A percentile compares a stretch with the other conserved stretches of the same genome.
These are phyloP conservation scores for Cepaea nemoralis DNA, from an alignment of 1,140 invertebrate species.

Conservation along the genomic window DNA sequence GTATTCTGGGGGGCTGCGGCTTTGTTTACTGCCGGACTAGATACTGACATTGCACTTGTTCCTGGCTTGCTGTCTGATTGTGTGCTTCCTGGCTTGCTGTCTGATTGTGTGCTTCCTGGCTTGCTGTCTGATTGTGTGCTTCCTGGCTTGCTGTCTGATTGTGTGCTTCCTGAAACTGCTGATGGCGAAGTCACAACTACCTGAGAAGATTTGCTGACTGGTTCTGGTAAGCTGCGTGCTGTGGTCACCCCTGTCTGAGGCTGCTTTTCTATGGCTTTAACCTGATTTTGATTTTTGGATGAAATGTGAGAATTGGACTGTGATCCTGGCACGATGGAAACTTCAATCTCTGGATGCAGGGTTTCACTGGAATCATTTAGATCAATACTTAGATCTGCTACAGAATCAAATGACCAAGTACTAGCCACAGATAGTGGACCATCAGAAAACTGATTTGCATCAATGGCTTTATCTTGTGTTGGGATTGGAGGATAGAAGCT, in stretches of 20 bases:
- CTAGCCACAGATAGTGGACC: constrained; percentile 17
- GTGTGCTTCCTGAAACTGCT: background rate
- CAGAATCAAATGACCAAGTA: constrained; percentile 38
- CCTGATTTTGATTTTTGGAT: background rate
- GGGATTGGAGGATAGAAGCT: constrained; percentile 40
- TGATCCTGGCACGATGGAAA: background rate
- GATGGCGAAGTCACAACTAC: background rate
- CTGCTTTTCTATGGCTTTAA: background rate
- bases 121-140: too few relatives aligned
- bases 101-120: too few relatives aligned
- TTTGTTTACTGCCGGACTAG: background rate
- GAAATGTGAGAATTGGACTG: background rate
- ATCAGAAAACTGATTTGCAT: constrained; percentile 40
- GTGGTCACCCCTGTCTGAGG: background rate
- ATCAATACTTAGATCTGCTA: constrained; percentile 36
- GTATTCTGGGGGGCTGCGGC: background rate
- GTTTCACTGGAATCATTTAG: constrained; percentile 20
- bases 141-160: too few relatives aligned
- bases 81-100: too few relatives aligned
- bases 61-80: constrained; percentile 5
- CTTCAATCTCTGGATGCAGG: background rate
- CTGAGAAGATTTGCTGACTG: background rate
- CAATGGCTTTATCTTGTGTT: constrained; percentile 40
- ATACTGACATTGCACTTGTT: background rate
- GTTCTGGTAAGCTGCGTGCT: background rate